Evolutionary conservation across 2,888 invertebrate genomes (phyloP), one percentile per base, ranked within the genome.

Genomic region (Gerris lacustris): DNA sequence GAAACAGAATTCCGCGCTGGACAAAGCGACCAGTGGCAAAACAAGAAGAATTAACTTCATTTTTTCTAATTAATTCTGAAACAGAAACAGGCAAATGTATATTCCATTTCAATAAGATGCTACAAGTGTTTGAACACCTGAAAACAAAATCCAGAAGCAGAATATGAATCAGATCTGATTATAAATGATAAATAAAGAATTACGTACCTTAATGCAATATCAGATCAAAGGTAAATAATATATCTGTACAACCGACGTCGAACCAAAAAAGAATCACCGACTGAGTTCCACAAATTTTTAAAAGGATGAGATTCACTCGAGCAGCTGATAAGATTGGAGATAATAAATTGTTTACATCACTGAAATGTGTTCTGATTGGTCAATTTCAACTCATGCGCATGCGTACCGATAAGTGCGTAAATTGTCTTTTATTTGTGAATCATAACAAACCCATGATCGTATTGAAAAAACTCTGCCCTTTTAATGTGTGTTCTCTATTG

Each of bases 1-100:
- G 79, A 86, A 88, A 80, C 90, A 90, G 70, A 82, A 83, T 71
- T 88, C 85, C 5, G 82, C 82, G 6, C 81, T 81, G 15, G 67
- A 18, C 18, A 67, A 71, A 15, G 64, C 67, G 63, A 45, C 66
- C 44, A 83, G 82, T 18, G 85, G 79, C 72, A 86, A 75, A 9
- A 84, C 81, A 76, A 83, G 80, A 72, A 86, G 79, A 11, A 67
- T 45, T 45, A 67, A 6, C 11, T 9, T 17, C 45, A 44, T 67
- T 44, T 44, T 67, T 7, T 47, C 45, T 5, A 44, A 44, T 18
- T 45, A 9, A 9, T 45, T 11, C 17, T n/a, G 45, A 67, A 67
- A 67, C 43, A 18, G 11, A 67, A 67, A 67, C 4, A 66, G 9
- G 9, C 11, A 62, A 62, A 62, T 62, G 11, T 64, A 64, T 6